A percentile compares a stretch with the other conserved stretches of the same genome.
Conservation (phyloP, 2,888 invertebrate species). For the Limnephilus lunatus region DNA sequence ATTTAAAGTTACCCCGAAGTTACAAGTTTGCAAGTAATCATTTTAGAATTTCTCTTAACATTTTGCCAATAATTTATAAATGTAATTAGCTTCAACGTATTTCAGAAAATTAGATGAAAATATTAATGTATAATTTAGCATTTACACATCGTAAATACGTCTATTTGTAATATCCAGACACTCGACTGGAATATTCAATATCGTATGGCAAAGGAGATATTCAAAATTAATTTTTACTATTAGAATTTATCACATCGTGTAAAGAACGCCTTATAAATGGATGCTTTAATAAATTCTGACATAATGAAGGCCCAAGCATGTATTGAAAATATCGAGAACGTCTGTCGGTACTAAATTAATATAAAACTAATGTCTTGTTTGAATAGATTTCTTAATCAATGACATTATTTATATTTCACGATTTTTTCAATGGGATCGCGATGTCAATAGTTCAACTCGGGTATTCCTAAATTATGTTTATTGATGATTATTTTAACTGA, state of each 20-base stretch:
- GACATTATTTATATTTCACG: neutral
- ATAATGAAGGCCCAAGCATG: neutral
- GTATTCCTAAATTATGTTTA: slow-evolving; percentile 2
- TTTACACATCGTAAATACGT: neutral
- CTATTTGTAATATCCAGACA: neutral
- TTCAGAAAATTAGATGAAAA: neutral
- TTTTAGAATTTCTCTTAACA: neutral
- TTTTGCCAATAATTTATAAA: neutral
- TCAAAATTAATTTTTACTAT: neutral
- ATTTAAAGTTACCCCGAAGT: neutral
- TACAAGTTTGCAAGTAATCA: neutral
- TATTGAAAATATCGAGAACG: neutral
- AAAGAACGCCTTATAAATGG: neutral
- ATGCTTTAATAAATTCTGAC: neutral
- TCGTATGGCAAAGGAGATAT: neutral
- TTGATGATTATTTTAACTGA: neutral
- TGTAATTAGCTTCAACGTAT: neutral
- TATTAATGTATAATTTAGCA: neutral
- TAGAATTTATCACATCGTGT: neutral
- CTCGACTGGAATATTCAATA: neutral
- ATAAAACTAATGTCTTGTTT: neutral
- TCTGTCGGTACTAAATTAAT: neutral
- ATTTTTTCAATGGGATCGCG: neutral
- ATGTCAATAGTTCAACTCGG: neutral
- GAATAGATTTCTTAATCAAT: neutral